Base-by-base conservation (phyloP, 2,888 invertebrate species). In the Gymnosoma rotundatum region DNA sequence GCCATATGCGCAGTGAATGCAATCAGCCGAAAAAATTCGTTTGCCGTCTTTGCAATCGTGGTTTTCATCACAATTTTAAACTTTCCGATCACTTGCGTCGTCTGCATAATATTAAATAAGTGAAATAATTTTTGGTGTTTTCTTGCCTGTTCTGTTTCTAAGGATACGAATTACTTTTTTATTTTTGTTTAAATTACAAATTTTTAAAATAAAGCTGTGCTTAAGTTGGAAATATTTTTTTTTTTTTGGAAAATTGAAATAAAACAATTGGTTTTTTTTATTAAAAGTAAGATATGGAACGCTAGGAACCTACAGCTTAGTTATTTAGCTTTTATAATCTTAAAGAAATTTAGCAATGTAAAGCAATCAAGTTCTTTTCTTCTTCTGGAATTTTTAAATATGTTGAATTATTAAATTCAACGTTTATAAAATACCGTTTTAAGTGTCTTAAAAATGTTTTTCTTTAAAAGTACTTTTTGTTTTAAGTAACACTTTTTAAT, bases 1-100 rank as follows among this genome's bases (percentile, higher is more conserved):
- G 96, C 66, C 96, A 96, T 92, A 87, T 91, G 89, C 90, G 89
- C 78, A 91, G 89, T 86, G 92, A 92, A 88, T 92, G 92, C 87
- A 91, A 91, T 83, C 91, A 91, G 87, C 90, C 91, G 69, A 90
- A 89, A 87, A 89, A 89, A 81, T 92, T 91, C 85, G 88, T 89
- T 45, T 92, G 92, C 69, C 86, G 88, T 72, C 87, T 90, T 85
- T 92, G 92, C 72, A 89, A 90, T 87, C 89, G 92, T 60, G 90
- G 91, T 61, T 92, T 92, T 85, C 91, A 92, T 89, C 91, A 92
- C 84, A 90, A 90, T 88, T 90, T 90, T 83, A 91, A 91, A 86
- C 86, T 90, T 52, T 89, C 88, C 88, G 91, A 91, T 87, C 90
- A 90, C 70, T 90, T 89, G 86, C 89, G 89, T 69, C 90, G 91